Evolutionary conservation across 2,888 invertebrate genomes (phyloP).

Genomic region (Eilema sororculum): DNA sequence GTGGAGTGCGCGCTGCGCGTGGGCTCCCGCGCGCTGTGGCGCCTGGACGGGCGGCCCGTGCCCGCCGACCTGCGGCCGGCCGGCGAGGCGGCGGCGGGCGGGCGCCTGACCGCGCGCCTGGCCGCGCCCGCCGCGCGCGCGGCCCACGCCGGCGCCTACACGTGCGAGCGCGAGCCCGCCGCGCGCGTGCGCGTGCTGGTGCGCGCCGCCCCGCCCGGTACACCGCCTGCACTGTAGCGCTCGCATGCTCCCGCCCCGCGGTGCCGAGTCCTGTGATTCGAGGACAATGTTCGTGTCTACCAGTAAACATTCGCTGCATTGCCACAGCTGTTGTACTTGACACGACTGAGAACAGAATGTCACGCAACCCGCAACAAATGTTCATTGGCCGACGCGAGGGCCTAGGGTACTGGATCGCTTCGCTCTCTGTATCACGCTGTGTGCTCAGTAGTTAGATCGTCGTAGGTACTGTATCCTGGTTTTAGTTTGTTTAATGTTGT

Average conservation of each 20-base stretch:
- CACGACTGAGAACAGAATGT: neutral
- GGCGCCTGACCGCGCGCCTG: constrained; percentile 64
- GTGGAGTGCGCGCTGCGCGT: constrained; percentile 76
- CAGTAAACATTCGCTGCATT: constrained; percentile 12
- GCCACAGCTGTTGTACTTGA: neutral
- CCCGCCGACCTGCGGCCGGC: constrained; percentile 66
- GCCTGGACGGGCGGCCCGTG: constrained; percentile 63
- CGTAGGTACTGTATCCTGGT: constrained; percentile 8
- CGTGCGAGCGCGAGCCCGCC: constrained; percentile 63
- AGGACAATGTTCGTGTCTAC: neutral
- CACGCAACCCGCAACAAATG: neutral
- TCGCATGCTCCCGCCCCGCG: constrained; percentile 34
- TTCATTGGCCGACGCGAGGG: constrained; percentile 11
- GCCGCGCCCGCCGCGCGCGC: constrained; percentile 60
- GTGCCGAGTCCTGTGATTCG: constrained; percentile 8
- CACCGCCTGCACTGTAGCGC: constrained; percentile 28
- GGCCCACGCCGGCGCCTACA: constrained; percentile 70
- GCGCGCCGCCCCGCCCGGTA: constrained; percentile 43
- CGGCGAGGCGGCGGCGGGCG: constrained; percentile 58
- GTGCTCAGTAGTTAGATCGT: constrained; percentile 40
- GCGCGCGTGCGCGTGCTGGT: constrained; percentile 66
- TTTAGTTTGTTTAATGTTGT: neutral
- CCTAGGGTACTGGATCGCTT: constrained; percentile 34
- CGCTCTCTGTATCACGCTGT: constrained; percentile 34
- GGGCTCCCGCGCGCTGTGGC: constrained; percentile 67